Percentiles rank a stretch among this genome's conserved stretches.
phyloP scores from a whole-genome alignment of 1,140 invertebrate species.

The Drosophila neocordata region DNA sequence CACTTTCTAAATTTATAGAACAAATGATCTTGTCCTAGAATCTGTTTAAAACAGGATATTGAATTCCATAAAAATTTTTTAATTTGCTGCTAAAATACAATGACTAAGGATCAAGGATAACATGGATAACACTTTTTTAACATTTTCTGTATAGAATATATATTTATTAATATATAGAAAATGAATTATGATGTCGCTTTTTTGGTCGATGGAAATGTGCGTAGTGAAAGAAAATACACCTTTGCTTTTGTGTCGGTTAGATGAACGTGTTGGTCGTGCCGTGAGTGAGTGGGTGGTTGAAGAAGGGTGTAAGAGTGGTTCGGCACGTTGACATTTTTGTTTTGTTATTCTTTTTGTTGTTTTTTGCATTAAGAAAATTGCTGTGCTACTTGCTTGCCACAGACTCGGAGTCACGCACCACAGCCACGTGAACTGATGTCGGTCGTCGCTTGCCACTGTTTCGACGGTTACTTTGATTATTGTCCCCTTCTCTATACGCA shows the following conservation, averaged over 20 bases:
- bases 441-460: background rate
- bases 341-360: too few species aligned
- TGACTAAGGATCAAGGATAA: too few species aligned
- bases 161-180: too few species aligned
- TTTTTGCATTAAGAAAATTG: background rate
- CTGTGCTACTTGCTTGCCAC: slow-evolving; percentile 2
- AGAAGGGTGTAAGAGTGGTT: background rate
- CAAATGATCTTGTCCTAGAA: background rate
- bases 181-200: too few species aligned
- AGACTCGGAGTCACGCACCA: slow-evolving; percentile 42
- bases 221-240: background rate
- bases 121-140: too few species aligned
- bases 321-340: background rate
- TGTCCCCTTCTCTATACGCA: too few species aligned
- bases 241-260: background rate
- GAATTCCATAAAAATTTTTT: too few species aligned
- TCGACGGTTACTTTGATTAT: too few species aligned
- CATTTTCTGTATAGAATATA: too few species aligned
- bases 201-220: too few species aligned
- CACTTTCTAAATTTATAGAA: background rate
- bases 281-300: background rate
- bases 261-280: background rate
- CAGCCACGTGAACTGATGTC: slow-evolving; percentile 44
- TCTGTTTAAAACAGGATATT: too few species aligned
- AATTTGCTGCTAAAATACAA: too few species aligned